A percentile compares a stretch with the other conserved stretches of the same genome.
These are phyloP conservation scores for Pandion haliaetus DNA, from an alignment of 2,113 vertebrate species.

Conservation along the genomic window DNA sequence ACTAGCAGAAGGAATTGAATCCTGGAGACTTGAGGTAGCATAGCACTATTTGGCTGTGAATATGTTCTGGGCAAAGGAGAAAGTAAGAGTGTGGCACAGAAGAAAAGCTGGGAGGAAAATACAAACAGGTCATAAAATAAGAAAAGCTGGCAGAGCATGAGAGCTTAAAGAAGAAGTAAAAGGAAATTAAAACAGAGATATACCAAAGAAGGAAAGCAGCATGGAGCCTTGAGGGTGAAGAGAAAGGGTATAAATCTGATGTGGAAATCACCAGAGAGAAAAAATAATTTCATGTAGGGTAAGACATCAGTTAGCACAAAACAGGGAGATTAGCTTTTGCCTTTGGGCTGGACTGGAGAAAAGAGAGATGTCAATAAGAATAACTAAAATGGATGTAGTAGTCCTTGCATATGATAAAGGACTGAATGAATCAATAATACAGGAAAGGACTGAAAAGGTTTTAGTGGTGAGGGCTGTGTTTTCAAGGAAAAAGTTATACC, in stretches of 20 bases:
- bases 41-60: neutral
- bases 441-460: neutral
- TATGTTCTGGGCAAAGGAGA: neutral
- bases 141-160: neutral
- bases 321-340: conserved; percentile 20
- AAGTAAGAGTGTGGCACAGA: neutral
- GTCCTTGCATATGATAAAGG: neutral
- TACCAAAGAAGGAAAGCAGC: neutral
- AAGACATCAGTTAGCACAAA: conserved; percentile 27
- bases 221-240: neutral
- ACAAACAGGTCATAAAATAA: neutral
- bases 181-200: conserved; percentile 7
- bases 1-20: neutral
- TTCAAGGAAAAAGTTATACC: neutral
- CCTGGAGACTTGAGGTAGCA: neutral
- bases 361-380: conserved; percentile 26
- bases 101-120: neutral
- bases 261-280: neutral
- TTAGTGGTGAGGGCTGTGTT: neutral
- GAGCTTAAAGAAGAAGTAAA: conserved; percentile 1
- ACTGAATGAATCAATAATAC: conserved; percentile 30
- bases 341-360: conserved; percentile 8
- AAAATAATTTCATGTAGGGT: neutral
- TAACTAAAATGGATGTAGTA: neutral
- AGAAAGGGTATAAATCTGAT: neutral